Base-by-base conservation (phyloP, 92 coral and sea anemone species). In the Epizoanthus fatuus region DNA sequence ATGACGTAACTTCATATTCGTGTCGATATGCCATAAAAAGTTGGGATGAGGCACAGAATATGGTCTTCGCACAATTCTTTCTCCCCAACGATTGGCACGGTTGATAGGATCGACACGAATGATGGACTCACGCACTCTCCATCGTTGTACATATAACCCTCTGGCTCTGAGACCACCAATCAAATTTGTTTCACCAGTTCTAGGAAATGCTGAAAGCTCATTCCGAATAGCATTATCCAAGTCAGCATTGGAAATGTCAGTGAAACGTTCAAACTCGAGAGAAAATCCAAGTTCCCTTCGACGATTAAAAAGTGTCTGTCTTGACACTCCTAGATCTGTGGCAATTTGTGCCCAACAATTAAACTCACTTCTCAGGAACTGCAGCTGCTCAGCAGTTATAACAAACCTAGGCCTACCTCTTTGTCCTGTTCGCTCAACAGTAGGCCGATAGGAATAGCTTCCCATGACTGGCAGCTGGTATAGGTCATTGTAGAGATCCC, bases 31-130 rank as follows among this genome's bases (percentile, higher is more conserved):
- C 89, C 95, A 88, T 22, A 88, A 54, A 54, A 55, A 88, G 56
- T 88, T 92, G 55, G 95, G 88, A 67, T 88, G 89, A 13, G 88
- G 95, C 8, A 85, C 92, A 84, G 72, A 69, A 64, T 85, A 88
- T 5, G 92, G 92, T 9, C 92, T 45, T 3, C 92, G 65, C 22
- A 52, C 69, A 62, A 88, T 88, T 60, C 88, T 74, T 60, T 74
- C 81, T 2, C 78, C 90, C 92, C 92, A 88, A 57, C 94, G 58
- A 35, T 91, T 82, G 2, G 91, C 89, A 8, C 75, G 47, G 74
- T 77, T 74, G 25, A 91, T 87, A 7, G 89, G 89, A 72, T 91
- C 91, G 3, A 91, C 89, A 11, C 91, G 63, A 0, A 82, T n/a
- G 17, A 91, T 74, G 1, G 92, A 51, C 22, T 88, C 81, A 4